Percentiles rank a stretch among this genome's conserved stretches.
Conservation (phyloP, 2,888 invertebrate species). For the Pachliopta kotzebuea region DNA sequence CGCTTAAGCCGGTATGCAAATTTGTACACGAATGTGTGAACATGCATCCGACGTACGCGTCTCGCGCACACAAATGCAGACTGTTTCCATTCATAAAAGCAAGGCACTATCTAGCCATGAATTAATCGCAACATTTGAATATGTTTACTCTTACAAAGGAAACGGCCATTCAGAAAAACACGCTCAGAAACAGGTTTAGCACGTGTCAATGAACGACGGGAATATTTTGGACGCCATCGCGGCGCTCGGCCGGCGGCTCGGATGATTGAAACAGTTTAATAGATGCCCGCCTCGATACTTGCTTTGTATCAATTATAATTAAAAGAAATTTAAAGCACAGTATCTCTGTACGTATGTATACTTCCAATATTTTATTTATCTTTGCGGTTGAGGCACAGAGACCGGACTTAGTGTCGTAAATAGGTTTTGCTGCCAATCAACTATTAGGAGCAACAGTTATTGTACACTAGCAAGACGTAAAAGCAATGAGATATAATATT, state of each 20-base stretch:
- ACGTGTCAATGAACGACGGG: conserved; percentile 79
- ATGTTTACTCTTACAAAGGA: conserved; percentile 78
- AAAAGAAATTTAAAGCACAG: conserved; percentile 48
- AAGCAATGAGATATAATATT: no score
- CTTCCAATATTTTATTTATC: conserved; percentile 5
- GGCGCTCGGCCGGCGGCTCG: conserved; percentile 57
- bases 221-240: conserved; percentile 70
- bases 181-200: conserved; percentile 75
- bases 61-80: conserved; percentile 58
- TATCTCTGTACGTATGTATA: conserved; percentile 31
- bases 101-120: conserved; percentile 76
- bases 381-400: no score
- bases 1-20: conserved; percentile 72
- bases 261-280: conserved; percentile 73
- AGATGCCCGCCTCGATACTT: conserved; percentile 59
- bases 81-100: conserved; percentile 76
- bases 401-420: neutral
- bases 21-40: conserved; percentile 49
- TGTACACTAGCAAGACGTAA: no score
- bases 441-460: no score
- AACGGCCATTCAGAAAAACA: conserved; percentile 78
- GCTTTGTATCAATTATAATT: conserved; percentile 57
- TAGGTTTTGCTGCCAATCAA: no score
- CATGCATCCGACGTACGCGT: conserved; percentile 45
- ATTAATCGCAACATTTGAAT: conserved; percentile 81